Evolutionary conservation across 2,113 vertebrate genomes (phyloP).

Genomic region (Chionodraco myersi): DNA sequence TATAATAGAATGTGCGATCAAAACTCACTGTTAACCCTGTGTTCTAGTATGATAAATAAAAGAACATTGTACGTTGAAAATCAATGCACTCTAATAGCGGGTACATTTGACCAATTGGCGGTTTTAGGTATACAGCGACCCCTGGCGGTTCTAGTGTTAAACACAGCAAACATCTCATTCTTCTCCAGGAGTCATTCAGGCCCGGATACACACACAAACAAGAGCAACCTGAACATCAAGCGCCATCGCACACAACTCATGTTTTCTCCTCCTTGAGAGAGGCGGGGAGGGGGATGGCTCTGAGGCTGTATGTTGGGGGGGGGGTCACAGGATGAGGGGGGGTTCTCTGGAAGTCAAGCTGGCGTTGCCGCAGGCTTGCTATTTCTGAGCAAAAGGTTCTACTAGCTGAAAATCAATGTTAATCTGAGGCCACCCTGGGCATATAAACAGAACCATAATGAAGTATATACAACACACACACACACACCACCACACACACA

Average conservation of each 20-base stretch:
- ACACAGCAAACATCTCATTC: slow-evolving; percentile 33
- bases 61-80: too few species aligned
- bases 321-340: slow-evolving; percentile 12
- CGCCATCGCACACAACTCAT: slow-evolving; percentile 12
- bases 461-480: slow-evolving; percentile 24
- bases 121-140: too few species aligned
- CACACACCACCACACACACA: not conserved
- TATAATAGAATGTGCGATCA: too few species aligned
- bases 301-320: not conserved
- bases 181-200: slow-evolving; percentile 37
- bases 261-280: slow-evolving; percentile 11
- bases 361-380: slow-evolving; percentile 44
- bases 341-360: slow-evolving; percentile 30
- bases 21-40: too few species aligned
- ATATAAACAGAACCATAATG: slow-evolving; percentile 63
- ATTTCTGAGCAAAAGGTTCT: slow-evolving; percentile 62
- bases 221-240: slow-evolving; percentile 45
- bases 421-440: slow-evolving; percentile 75
- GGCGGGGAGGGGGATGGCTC: slow-evolving; percentile 3
- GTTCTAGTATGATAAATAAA: too few species aligned
- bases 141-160: not conserved
- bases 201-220: slow-evolving; percentile 49
- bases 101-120: too few species aligned
- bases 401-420: slow-evolving; percentile 75
- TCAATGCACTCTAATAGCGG: too few species aligned